These are phyloP conservation scores for Camelus bactrianus DNA, from an alignment of 2,113 vertebrate genomes.

Conservation along the genomic window DNA sequence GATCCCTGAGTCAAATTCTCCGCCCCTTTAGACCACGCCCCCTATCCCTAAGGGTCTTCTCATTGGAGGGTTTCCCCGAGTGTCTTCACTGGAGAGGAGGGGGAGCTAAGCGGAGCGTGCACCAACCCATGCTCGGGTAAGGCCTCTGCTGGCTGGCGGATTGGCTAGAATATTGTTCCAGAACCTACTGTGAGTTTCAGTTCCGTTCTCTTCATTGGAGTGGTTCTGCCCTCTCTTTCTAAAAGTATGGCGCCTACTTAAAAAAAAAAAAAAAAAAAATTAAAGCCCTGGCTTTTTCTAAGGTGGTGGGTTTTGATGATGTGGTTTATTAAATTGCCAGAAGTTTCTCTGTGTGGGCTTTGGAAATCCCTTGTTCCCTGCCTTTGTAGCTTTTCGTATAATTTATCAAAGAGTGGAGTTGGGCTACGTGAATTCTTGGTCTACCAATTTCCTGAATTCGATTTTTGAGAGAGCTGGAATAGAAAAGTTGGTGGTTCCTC, in stretches of 20 bases:
- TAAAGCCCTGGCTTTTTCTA: neutral
- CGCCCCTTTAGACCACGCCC: neutral
- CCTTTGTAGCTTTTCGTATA: neutral
- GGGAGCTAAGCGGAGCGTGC: accelerated
- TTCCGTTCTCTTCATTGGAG: neutral
- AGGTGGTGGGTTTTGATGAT: neutral
- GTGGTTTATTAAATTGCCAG: neutral
- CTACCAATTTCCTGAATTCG: neutral
- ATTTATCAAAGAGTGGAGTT: neutral
- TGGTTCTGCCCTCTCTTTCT: neutral
- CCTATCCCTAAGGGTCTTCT: neutral
- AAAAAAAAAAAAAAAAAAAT: neutral
- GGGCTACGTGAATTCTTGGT: neutral
- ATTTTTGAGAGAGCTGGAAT: constrained; percentile 17
- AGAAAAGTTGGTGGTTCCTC: neutral
- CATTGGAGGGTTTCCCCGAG: constrained; percentile 39
- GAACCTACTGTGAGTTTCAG: constrained; percentile 55
- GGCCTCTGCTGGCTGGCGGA: neutral
- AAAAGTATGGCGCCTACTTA: constrained; percentile 38
- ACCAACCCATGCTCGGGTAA: neutral
- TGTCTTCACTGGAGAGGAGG: neutral
- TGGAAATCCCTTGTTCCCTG: neutral
- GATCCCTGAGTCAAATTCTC: neutral
- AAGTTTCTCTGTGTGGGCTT: neutral
- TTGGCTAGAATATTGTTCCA: neutral